These are phyloP conservation scores for Aphidoletes aphidimyza DNA, from an alignment of 2,888 invertebrate genomes.

Conservation along the genomic window DNA sequence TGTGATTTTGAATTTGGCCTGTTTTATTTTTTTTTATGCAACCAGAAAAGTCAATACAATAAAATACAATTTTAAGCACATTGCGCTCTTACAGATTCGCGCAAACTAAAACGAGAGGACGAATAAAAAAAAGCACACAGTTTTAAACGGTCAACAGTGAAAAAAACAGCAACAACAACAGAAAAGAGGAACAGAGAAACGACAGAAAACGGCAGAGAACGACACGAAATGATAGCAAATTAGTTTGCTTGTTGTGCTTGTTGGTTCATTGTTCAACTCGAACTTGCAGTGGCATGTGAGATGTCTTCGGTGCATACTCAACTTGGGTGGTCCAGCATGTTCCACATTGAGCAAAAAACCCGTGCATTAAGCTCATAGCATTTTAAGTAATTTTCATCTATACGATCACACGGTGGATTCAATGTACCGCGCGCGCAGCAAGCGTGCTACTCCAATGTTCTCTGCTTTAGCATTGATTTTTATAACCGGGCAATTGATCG, in stretches of 20 bases:
- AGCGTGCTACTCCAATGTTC: slow-evolving; percentile 13
- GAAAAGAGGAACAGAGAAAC: background rate
- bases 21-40: background rate
- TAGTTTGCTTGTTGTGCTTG: slow-evolving; percentile 51
- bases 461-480: background rate
- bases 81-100: background rate
- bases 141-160: slow-evolving; percentile 48
- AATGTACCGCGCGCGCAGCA: background rate
- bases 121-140: background rate
- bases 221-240: slow-evolving; percentile 48
- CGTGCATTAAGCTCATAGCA: background rate
- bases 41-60: slow-evolving; percentile 44
- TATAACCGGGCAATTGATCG: background rate
- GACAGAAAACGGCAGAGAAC: background rate
- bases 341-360: slow-evolving; percentile 9
- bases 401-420: slow-evolving; percentile 31
- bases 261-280: slow-evolving; percentile 40
- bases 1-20: slow-evolving; percentile 40
- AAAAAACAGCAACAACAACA: background rate
- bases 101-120: background rate
- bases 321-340: slow-evolving; percentile 51
- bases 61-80: slow-evolving; percentile 38
- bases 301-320: slow-evolving; percentile 46
- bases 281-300: slow-evolving; percentile 42
- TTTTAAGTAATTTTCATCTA: slow-evolving; percentile 37